Evolutionary conservation across 2,888 invertebrate genomes (phyloP), one percentile per base, ranked within the genome.

Genomic region (Harpagoxenus sublaevis): DNA sequence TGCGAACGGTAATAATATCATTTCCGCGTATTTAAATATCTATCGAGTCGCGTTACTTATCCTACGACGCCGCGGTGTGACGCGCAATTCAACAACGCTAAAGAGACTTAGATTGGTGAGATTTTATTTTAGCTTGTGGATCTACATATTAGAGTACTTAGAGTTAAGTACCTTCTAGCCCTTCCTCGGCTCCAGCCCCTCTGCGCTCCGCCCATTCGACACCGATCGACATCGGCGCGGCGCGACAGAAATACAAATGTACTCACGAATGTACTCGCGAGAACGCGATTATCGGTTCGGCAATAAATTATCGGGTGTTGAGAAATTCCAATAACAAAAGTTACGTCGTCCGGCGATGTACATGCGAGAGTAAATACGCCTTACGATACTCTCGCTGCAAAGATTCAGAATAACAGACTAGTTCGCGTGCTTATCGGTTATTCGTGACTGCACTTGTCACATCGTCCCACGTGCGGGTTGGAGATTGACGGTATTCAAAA

Each of bases 51-150:
- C 15, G 10, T 79, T 57, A 70, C 18, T 55, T 55, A 55, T 55
- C 10, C 23, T 48, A 35, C 60, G 31, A 53, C 15, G n/a, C 35
- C 35, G 48, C 45, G 10, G n/a, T 48, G 75, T 62, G 31, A 66
- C 28, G 45, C 35, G 18, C 71, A 71, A 79, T 71, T 81, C 48
- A 81, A 81, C 66, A 88, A 89, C 39, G 75, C 85, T 70, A 70
- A 78, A 45, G 51, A 85, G 10, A 68, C 51, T 60, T 86, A 87
- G 79, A 75, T 89, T 87, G 53, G 68, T 88, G 83, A 88, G 78
- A 87, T 88, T 90, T 90, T 90, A 90, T 90, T 90, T 88, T 55
- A 85, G 63, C 71, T 86, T 74, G 79, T 87, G 62, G 81, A 84
- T 86, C 86, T 89, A 90, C 71, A 77, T 81, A 23, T 65, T 70